phyloP scores from a whole-genome alignment of 2,797 vertebrate species.

The Calcarius lapponicus region DNA sequence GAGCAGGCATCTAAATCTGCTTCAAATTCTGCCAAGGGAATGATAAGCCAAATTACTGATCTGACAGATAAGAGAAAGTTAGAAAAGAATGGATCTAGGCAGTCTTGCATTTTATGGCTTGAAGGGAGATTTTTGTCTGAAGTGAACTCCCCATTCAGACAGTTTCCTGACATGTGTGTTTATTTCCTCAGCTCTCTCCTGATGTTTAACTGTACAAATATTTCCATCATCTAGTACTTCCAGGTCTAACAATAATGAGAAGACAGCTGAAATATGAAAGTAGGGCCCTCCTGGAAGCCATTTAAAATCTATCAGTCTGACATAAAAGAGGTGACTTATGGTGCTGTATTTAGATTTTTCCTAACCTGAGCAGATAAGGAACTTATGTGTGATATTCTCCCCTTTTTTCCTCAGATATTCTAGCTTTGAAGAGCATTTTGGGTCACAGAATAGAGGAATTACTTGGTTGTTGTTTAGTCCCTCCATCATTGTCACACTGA shows the following conservation, averaged over 20 bases:
- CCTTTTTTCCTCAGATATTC: not conserved
- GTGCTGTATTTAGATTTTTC: not conserved
- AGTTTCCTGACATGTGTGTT: conserved; percentile 7
- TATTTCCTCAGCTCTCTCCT: not conserved
- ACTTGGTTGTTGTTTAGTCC: not conserved
- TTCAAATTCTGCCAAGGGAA: not conserved
- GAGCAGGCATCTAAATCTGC: not conserved
- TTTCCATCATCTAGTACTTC: conserved; percentile 1
- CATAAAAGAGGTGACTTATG: not conserved
- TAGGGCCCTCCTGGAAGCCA: not conserved
- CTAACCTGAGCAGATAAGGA: not conserved
- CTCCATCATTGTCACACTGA: not conserved
- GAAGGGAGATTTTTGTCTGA: conserved; percentile 13
- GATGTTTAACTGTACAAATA: conserved; percentile 30
- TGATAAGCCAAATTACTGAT: not conserved
- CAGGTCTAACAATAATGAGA: not conserved
- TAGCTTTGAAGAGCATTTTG: not conserved
- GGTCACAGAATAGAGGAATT: not conserved
- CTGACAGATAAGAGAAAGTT: not conserved
- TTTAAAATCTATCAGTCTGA: not conserved
- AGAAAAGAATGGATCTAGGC: not conserved
- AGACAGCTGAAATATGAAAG: conserved; percentile 19
- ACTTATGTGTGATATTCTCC: not conserved
- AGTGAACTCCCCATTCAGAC: not conserved
- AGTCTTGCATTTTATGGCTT: not conserved